phyloP scores from a whole-genome alignment of 2,888 invertebrate species.

The Stenolophus ochropezus region DNA sequence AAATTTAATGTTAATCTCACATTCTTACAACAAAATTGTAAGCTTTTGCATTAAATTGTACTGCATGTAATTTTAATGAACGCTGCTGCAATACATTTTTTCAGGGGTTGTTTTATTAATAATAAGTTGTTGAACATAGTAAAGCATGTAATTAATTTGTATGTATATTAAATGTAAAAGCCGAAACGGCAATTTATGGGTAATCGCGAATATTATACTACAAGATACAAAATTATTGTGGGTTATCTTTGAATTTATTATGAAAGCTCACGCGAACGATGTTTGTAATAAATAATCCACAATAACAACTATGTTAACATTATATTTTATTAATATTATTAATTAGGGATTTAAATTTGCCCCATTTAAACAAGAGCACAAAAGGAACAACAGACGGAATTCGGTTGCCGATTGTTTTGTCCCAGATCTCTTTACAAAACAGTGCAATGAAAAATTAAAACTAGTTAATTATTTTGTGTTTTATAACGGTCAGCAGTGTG shows the following conservation, averaged over 20 bases:
- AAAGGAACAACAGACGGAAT: neutral
- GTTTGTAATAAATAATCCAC: conserved; percentile 24
- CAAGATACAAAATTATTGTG: conserved; percentile 45
- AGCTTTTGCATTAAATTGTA: no score
- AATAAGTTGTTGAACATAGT: neutral
- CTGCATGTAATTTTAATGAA: no score
- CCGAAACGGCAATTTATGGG: conserved; percentile 5
- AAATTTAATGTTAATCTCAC: no score
- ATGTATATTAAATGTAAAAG: conserved; percentile 6
- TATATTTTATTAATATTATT: conserved; percentile 21
- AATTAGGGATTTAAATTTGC: neutral
- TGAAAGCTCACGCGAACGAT: conserved; percentile 40
- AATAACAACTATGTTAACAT: conserved; percentile 5
- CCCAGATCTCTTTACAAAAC: no score
- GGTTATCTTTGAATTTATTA: conserved; percentile 51
- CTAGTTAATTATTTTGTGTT: no score
- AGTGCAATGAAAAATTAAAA: no score
- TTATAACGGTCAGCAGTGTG: no score
- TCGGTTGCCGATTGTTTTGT: neutral
- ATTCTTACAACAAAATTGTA: no score
- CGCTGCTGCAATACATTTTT: no score
- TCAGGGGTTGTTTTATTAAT: no score
- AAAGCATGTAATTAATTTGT: neutral
- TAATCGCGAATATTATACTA: conserved; percentile 33
- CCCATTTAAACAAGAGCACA: neutral